Conservation (phyloP, 35 echinoderm and acorn worm species). For the Chiridota heheva region DNA sequence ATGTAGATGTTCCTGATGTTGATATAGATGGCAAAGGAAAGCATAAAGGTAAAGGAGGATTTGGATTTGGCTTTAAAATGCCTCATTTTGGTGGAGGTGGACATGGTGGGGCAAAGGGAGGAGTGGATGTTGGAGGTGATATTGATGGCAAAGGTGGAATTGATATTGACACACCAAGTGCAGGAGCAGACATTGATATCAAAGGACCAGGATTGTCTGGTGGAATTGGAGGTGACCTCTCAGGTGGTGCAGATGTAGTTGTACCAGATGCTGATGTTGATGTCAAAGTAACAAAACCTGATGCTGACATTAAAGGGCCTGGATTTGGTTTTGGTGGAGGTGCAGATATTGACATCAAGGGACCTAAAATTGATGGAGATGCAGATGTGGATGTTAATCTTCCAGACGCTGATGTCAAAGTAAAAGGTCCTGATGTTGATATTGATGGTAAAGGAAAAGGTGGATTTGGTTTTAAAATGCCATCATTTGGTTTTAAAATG, state of each 20-base stretch:
- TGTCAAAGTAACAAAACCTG: slow-evolving; percentile 37
- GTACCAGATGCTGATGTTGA: slow-evolving; percentile 33
- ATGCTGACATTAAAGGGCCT: slow-evolving; percentile 18
- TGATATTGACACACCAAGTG: slow-evolving; percentile 19
- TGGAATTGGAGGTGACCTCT: slow-evolving; percentile 43
- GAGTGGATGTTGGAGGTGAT: slow-evolving; percentile 32
- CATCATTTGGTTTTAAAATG: slow-evolving; percentile 22
- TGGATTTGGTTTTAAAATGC: slow-evolving; percentile 32
- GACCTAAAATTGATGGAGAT: slow-evolving; percentile 24
- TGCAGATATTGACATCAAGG: slow-evolving; percentile 42
- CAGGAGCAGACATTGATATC: slow-evolving; percentile 43
- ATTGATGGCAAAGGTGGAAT: too few species aligned
- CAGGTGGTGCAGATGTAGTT: slow-evolving; percentile 29
- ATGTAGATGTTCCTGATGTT: slow-evolving; percentile 16
- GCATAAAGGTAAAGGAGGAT: slow-evolving; percentile 22
- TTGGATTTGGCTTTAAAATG: slow-evolving; percentile 66
- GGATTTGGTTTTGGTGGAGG: slow-evolving; percentile 31
- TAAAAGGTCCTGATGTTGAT: slow-evolving; percentile 36
- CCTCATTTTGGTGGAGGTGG: slow-evolving; percentile 45
- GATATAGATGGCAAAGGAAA: slow-evolving; percentile 45
- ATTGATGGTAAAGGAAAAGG: slow-evolving; percentile 38
- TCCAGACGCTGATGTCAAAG: slow-evolving; percentile 44
- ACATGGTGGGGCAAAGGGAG: slow-evolving; percentile 10
- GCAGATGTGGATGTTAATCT: too few species aligned
- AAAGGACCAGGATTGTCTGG: slow-evolving; percentile 28